Evolutionary conservation across 1,140 invertebrate genomes (phyloP), one percentile per base, ranked within the genome.

Genomic region (Drosophila parabipectinata): DNA sequence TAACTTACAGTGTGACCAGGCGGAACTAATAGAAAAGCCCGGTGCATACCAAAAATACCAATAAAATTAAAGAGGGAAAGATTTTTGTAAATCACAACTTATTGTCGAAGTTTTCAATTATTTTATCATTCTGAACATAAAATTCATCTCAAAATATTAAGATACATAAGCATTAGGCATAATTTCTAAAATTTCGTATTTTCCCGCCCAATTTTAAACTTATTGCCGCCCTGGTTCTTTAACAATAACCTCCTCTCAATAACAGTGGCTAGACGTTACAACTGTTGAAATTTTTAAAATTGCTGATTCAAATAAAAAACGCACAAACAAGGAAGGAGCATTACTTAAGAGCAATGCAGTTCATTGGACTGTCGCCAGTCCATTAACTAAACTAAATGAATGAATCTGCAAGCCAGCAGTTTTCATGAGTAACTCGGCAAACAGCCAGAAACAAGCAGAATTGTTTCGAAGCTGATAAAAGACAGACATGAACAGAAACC

Each of bases 311-410:
- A 30, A 15, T 26, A 10, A 60, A 72, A 72, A 47, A 30, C 32
- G 56, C 37, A 60, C 28, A 69, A 77, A 54, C 60, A 72, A 37
- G 37, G 24, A 59, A 50, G 28, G 18, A 30, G 45, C 26, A 28
- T 28, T 28, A 7, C 15, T 9, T 14, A 3, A 39, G 14, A 6
- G 1, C 30, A 54, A 47, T 15, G 21, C 52, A 66, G 77, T 72
- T 71, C 78, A 54, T 71, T 81, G 53, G 44, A 60, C 67, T 60
- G 39, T n/a, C 32, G 15, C 8, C 6, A 24, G 24, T 52, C 58
- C 71, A 82, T 82, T 82, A 79, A 82, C 47, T 44, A 74, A 78
- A 48, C 28, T 45, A 71, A 69, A 48, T 78, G 62, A 83, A 59
- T 73, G 69, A 54, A 54, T 55, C 48, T 62, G 55, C 58, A 64